Evolutionary conservation across 2,797 vertebrate genomes (phyloP), one percentile per base, ranked within the genome.

Genomic region (Sebastolobus altivelis): DNA sequence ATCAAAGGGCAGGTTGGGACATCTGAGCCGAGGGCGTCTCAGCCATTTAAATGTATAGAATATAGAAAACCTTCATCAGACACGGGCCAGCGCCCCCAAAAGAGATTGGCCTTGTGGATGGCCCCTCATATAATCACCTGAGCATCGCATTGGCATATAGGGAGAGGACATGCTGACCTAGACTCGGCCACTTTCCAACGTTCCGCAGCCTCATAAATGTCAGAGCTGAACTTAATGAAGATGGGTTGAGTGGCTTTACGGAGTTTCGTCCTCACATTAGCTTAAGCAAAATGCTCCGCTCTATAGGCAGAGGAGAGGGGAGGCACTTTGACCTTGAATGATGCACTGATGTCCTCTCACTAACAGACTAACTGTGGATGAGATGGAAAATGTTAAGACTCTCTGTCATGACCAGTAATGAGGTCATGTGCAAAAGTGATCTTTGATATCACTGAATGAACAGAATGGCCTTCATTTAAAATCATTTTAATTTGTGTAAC

Each of bases 21-120:
- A 83, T 83, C 86, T 78, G 77, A 93, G 83, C 84, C 66, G 87
- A 93, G 92, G 91, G 89, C 87, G 71, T 87, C 84, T 75, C 87
- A 27, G 92, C 93, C 93, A 96, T 96, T 95, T 95, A 95, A 95
- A 96, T 96, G 94, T 96, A 95, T 93, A 95, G 94, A 94, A 96
- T 96, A 94, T 93, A 94, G 93, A 95, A 92, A 92, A 93, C 90
- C 90, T 86, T 96, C 95, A 96, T 96, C 95, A 96, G 95, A 95
- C 91, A 92, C n/a, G 93, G 94, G 88, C 95, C 94, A 94, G 89
- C 18, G 92, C 90, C 75, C 84, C 92, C 75, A 82, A 92, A 94
- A 94, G 92, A 93, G 92, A 95, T 94, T 94, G 94, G 94, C 94
- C 94, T 94, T 93, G 92, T 72, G 76, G 72, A 82, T 68, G 84